Conservation (phyloP, 2,888 invertebrate species). For the Oscheius onirici region DNA sequence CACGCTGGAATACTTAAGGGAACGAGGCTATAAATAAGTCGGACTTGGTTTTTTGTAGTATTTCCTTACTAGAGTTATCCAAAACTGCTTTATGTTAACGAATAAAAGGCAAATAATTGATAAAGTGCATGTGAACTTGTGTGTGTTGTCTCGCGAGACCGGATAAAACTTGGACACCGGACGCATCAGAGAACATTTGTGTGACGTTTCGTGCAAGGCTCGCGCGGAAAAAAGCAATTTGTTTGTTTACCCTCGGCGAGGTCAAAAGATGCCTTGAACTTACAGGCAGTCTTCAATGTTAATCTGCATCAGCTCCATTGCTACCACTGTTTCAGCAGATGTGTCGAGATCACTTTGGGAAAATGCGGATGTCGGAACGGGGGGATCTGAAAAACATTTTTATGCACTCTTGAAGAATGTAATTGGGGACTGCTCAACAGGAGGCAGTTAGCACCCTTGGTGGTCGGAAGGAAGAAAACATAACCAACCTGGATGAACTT, state of each 20-base stretch:
- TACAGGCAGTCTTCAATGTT: constrained; percentile 29
- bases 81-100: neutral
- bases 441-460: neutral
- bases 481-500: constrained; percentile 16
- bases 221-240: neutral
- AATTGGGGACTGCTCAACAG: no score
- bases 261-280: neutral
- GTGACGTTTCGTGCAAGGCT: constrained; percentile 27
- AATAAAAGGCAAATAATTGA: constrained; percentile 28
- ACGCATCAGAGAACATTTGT: constrained; percentile 28
- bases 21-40: no score
- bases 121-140: constrained; percentile 28
- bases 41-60: no score
- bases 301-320: constrained; percentile 26
- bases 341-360: constrained; percentile 17
- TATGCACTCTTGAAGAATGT: neutral
- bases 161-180: constrained; percentile 19
- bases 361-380: constrained; percentile 7
- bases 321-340: constrained; percentile 6
- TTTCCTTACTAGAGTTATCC: neutral
- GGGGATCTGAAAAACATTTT: constrained; percentile 13
- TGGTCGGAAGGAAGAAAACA: constrained; percentile 1
- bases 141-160: constrained; percentile 4
- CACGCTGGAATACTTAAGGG: neutral
- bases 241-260: constrained; percentile 3